These are phyloP conservation scores for Mustela lutreola DNA, from an alignment of 2,113 vertebrate genomes.

Conservation along the genomic window DNA sequence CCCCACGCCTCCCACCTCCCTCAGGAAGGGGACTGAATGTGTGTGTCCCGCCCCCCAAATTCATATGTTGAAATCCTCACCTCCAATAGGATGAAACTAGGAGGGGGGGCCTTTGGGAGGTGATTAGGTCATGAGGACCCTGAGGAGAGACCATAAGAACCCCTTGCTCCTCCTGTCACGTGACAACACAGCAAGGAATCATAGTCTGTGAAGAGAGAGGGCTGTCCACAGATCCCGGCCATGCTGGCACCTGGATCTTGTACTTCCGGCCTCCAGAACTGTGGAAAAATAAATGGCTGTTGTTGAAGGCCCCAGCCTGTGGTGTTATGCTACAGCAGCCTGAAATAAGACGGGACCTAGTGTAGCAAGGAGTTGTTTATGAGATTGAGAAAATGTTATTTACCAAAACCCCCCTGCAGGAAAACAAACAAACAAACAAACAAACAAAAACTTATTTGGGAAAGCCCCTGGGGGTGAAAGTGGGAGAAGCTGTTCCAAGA, in stretches of 20 bases:
- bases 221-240: rapidly evolving
- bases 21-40: not conserved
- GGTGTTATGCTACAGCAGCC: not conserved
- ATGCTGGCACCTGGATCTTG: rapidly evolving
- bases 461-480: not conserved
- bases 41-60: not conserved
- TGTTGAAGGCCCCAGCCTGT: not conserved
- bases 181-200: not conserved
- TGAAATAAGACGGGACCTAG: not conserved
- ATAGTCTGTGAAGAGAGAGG: not conserved
- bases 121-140: not conserved
- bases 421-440: not conserved
- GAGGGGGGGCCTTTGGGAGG: not conserved
- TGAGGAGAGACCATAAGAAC: not conserved
- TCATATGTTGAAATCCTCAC: not conserved
- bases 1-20: not conserved
- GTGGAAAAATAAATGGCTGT: not conserved
- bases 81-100: not conserved
- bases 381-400: not conserved
- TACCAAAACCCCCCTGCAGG: not conserved
- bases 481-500: not conserved
- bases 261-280: not conserved
- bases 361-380: not conserved
- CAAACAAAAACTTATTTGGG: not conserved
- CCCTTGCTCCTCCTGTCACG: not conserved